Base-by-base conservation (phyloP, 1,140 invertebrate genomes). In the Heliothis virescens region DNA sequence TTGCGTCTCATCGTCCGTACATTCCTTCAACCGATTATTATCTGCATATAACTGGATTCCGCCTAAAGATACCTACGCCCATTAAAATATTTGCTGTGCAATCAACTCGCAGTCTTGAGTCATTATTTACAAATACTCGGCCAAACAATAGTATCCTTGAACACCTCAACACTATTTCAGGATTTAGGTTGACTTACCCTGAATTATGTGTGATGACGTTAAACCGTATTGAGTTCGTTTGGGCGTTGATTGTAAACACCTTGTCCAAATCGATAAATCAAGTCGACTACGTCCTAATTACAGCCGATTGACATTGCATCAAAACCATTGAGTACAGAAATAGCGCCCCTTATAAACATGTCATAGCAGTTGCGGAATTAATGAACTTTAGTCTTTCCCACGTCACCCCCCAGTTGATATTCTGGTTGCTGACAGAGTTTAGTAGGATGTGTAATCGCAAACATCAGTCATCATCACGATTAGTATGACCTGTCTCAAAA, bases 21-120 rank as follows among this genome's bases (percentile, higher is more conserved):
- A 80, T 79, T 86, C 85, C 81, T 87, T 80, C 62, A 65, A 85
- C 83, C 84, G 82, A 90, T 91, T 88, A 90, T 91, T 89, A 89
- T 93, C 87, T 87, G 82, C 88, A 90, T 86, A 89, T 92, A 92
- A 91, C 86, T 91, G 89, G 86, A 91, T 89, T 90, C 87, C 80
- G 85, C 84, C 83, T 81, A 86, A 89, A 86, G 57, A 79, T 75
- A 75, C 71, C 52, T 80, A 69, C 72, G 86, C 76, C 86, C 87
- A 89, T 89, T 90, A 90, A 89, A 90, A 90, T 90, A 91, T 92
- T 93, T 92, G 83, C 88, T 65, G 80, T 83, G 83, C 87, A 91
- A 91, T 90, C 86, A 83, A 78, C 72, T 81, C 77, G 76, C 83
- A 84, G 79, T 67, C 81, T 86, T 87, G 83, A 86, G 84, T 85